Evolutionary conservation across 2,113 vertebrate genomes (phyloP).

Genomic region (Rhadina sibilatrix): DNA sequence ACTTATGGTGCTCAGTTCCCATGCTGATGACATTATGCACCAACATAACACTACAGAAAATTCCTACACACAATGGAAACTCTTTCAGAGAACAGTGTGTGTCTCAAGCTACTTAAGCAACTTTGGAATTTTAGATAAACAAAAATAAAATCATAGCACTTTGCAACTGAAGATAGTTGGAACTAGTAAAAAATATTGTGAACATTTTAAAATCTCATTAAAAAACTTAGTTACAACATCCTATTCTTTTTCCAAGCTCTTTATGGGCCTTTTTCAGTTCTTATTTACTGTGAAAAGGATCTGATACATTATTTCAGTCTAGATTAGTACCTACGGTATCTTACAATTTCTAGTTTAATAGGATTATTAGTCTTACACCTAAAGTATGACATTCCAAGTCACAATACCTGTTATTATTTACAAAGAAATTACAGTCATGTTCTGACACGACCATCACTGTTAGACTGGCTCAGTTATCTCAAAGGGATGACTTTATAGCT

Average conservation of each 20-base stretch:
- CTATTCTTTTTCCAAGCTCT: neutral
- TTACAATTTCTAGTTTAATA: constrained; percentile 2
- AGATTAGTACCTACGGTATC: neutral
- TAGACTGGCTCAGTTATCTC: neutral
- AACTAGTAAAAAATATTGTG: neutral
- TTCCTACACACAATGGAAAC: neutral
- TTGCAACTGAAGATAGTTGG: neutral
- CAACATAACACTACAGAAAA: neutral
- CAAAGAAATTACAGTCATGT: neutral
- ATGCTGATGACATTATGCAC: neutral
- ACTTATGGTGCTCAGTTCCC: neutral
- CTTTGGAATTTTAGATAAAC: neutral
- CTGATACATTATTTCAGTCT: neutral
- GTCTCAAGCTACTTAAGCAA: neutral
- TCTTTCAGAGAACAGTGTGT: neutral
- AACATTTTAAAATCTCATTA: neutral
- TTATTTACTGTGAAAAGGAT: neutral
- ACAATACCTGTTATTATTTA: neutral
- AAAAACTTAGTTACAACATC: neutral
- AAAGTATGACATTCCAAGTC: neutral
- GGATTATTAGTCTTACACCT: constrained; percentile 1
- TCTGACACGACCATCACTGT: neutral
- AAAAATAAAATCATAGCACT: neutral
- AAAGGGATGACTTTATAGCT: constrained; percentile 1
- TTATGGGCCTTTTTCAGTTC: neutral